Percentiles rank a stretch among this genome's conserved stretches.
phyloP scores from a whole-genome alignment of 2,888 invertebrate species.

The Caenorhabditis macrosperma region DNA sequence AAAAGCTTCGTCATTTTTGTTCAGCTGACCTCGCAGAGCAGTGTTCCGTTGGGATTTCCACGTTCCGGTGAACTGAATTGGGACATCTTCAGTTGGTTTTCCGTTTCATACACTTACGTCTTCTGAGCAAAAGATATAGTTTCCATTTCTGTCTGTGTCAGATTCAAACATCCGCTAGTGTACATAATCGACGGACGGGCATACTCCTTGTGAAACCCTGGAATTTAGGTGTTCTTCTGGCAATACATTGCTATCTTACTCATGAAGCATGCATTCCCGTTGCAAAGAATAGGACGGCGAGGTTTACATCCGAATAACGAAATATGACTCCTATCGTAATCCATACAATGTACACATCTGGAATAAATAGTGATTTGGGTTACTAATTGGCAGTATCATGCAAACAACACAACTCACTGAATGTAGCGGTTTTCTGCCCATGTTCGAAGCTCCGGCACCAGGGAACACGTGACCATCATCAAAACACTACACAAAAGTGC shows the following conservation, averaged over 20 bases:
- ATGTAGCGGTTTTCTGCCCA: conserved; percentile 41
- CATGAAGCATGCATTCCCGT: conserved; percentile 55
- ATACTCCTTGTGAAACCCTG: conserved; percentile 53
- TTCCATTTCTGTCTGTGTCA: conserved; percentile 35
- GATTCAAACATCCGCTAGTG: conserved; percentile 54
- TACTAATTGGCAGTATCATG: neutral
- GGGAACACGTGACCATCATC: neutral
- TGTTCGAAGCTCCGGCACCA: conserved; percentile 36
- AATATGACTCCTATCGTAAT: conserved; percentile 52
- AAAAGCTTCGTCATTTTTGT: too few species aligned
- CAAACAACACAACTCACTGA: conserved; percentile 20
- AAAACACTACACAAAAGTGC: neutral
- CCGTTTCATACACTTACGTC: neutral
- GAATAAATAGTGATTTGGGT: too few species aligned
- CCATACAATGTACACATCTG: conserved; percentile 55
- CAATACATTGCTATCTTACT: conserved; percentile 3
- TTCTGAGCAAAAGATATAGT: conserved; percentile 24
- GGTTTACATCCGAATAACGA: conserved; percentile 46
- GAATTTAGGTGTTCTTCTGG: neutral
- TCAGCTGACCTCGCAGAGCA: conserved; percentile 51
- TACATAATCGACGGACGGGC: conserved; percentile 41
- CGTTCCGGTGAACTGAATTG: conserved; percentile 22
- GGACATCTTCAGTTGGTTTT: neutral
- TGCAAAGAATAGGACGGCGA: conserved; percentile 21
- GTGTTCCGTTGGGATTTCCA: conserved; percentile 35